These are phyloP conservation scores for Acanthosepion lycidas DNA, from an alignment of 2,888 invertebrate species.

Conservation along the genomic window DNA sequence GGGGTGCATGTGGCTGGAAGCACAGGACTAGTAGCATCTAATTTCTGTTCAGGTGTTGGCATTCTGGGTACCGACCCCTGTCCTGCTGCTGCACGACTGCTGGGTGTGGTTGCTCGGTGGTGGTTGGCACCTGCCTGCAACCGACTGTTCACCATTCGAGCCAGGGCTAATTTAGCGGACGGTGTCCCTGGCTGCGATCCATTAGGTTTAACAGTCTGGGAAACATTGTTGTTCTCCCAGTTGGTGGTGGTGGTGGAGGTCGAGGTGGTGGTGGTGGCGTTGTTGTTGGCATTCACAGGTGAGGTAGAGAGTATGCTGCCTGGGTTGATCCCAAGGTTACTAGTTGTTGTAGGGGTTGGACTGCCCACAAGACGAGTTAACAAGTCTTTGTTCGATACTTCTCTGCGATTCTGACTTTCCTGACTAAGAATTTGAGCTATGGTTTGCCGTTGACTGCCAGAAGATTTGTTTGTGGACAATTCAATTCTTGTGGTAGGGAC, in stretches of 20 bases:
- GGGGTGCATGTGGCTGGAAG: background rate
- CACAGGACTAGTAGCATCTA: slow-evolving; percentile 45
- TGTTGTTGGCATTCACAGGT: background rate
- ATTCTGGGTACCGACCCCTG: slow-evolving; percentile 46
- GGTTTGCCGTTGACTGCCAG: slow-evolving; percentile 41
- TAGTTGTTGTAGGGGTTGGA: background rate
- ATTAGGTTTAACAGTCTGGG: background rate
- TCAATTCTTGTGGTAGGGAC: slow-evolving; percentile 42
- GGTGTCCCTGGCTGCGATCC: slow-evolving; percentile 64
- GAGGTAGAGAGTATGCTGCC: background rate
- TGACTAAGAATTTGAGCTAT: slow-evolving; percentile 46
- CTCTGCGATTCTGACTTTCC: background rate
- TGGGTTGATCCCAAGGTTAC: background rate
- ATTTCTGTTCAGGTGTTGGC: background rate
- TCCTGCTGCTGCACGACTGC: slow-evolving; percentile 42
- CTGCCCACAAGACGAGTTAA: background rate
- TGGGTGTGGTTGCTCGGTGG: background rate
- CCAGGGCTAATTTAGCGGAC: slow-evolving; percentile 87
- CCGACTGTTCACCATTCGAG: slow-evolving; percentile 84
- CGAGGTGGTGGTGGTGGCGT: background rate
- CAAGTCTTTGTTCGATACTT: background rate
- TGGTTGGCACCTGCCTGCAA: slow-evolving; percentile 59
- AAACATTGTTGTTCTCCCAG: background rate
- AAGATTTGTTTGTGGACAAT: background rate
- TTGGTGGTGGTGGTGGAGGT: background rate